Evolutionary conservation across 2,113 vertebrate genomes (phyloP).

Genomic region (Sphaerodactylus townsendi): DNA sequence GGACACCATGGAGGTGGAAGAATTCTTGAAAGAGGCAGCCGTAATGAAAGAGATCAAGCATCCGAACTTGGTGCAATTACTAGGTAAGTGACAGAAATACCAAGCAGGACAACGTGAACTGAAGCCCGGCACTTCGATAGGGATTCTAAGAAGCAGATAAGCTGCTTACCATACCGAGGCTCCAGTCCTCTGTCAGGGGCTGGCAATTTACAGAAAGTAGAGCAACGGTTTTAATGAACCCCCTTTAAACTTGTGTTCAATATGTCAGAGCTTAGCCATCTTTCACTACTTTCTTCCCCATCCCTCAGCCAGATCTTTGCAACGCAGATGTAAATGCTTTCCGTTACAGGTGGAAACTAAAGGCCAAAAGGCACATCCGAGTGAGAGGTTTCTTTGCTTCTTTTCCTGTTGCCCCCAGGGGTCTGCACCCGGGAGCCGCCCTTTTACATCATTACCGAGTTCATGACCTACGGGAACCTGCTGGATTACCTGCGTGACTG

Average conservation of each 20-base stretch:
- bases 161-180: conserved; percentile 36
- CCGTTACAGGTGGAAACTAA: not conserved
- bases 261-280: conserved; percentile 40
- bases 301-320: not conserved
- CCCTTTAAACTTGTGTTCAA: conserved; percentile 27
- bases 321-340: not conserved
- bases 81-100: conserved; percentile 79
- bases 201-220: conserved; percentile 43
- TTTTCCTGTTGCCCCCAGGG: conserved; percentile 70
- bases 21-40: conserved; percentile 96
- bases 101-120: conserved; percentile 37
- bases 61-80: conserved; percentile 94
- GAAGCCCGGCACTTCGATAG: conserved; percentile 34
- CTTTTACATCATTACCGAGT: conserved; percentile 98
- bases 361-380: not conserved
- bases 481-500: conserved; percentile 96
- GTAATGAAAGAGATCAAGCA: conserved; percentile 99
- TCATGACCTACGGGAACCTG: conserved; percentile 98
- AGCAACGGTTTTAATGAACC: conserved; percentile 51
- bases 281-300: conserved; percentile 33
- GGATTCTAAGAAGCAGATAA: conserved; percentile 52
- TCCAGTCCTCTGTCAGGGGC: conserved; percentile 44
- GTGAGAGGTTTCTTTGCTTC: not conserved
- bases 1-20: conserved; percentile 99
- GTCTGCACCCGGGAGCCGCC: conserved; percentile 97